Evolutionary conservation across 2,113 vertebrate species (phyloP), one percentile per base, ranked within the genome.

Genomic region (Datnioides undecimradiatus): DNA sequence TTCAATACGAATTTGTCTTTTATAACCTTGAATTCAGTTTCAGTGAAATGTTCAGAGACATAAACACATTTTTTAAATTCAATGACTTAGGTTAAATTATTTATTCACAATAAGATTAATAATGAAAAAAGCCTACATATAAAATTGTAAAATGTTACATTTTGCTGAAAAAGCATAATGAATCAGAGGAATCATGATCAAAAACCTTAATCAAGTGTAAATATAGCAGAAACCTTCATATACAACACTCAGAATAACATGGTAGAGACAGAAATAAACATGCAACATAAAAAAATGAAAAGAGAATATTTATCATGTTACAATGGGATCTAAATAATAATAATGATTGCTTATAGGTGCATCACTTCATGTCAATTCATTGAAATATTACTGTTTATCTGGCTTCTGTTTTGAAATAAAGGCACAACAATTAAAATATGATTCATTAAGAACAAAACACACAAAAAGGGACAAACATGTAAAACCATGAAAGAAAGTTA

Each of bases 91-190:
- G 13, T 48, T 25, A n/a, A 66, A 31, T 62, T 6, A n/a, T 41
- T 14, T 25, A 25, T 34, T 49, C 6, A 48, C n/a, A 79, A 16
- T 38, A 7, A 70, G 7, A 60, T 48, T 58, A 64, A 41, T 46
- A 40, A 55, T 3, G 25, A 57, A 46, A 46, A 25, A 49, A 54
- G 3, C 11, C 23, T n/a, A 13, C 8, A 45, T 45, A 34, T 41
- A 66, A 77, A 72, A 58, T 25, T 31, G 7, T 58, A 68, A 63
- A 60, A 80, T n/a, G 16, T 73, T 38, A 58, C 16, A 57, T 64
- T 25, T 46, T 51, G 8, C n/a, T 27, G 1, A 40, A 54, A 62
- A 66, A 70, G 25, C 33, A 49, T 0, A 6, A 55, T 27, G 14
- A 41, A 60, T 69, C 23, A 58, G 17, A 54, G 54, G 29, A 33